Base-by-base conservation (phyloP, 35 echinoderm and acorn worm species). In the Heliocidaris erythrogramma region DNA sequence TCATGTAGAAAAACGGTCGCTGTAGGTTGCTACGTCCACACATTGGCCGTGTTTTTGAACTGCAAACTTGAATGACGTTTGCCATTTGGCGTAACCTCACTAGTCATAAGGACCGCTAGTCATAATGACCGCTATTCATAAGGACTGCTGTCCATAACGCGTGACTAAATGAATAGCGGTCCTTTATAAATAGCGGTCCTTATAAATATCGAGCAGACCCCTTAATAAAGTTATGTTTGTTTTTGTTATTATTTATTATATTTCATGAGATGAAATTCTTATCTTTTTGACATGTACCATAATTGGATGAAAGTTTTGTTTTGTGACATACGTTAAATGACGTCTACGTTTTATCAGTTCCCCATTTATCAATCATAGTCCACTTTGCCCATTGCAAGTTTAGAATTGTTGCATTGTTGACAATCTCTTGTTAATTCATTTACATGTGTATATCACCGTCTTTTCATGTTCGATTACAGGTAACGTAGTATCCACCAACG, bases 401-500 rank as follows among this genome's bases (percentile, higher is more conserved):
- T 18, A 84, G n/a, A 87, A 87, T 21, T 6, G 9, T 87, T 87
- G 11, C 85, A 87, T 87, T 31, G 5, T 87, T 87, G 29, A 31
- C 17, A 5, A 87, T 87, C 29, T 87, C 12, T n/a, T 30, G 29
- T 87, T 86, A 8, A 9, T 86, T 31, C 11, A 17, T 89, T 47
- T 32, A 48, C n/a, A 32, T 9, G 52, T 56, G 52, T 56, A 3
- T n/a, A 32, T 48, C 16, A 89, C 21, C 29, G 27, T 86, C 13
- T 8, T 89, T 48, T 89, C 29, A 89, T 89, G 31, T 32, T 32
- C 32, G 4, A 89, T 47, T 89, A 0, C 87, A 92, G 91, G 91
- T 52, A 92, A 92, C 49, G 91, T 92, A 59, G 91, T 92, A 48
- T n/a, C 91, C 16, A 42, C 87, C 3, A 89, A 89, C 47, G 48